Conservation (phyloP, 2,797 vertebrate species). For the Eremophila alpestris region DNA sequence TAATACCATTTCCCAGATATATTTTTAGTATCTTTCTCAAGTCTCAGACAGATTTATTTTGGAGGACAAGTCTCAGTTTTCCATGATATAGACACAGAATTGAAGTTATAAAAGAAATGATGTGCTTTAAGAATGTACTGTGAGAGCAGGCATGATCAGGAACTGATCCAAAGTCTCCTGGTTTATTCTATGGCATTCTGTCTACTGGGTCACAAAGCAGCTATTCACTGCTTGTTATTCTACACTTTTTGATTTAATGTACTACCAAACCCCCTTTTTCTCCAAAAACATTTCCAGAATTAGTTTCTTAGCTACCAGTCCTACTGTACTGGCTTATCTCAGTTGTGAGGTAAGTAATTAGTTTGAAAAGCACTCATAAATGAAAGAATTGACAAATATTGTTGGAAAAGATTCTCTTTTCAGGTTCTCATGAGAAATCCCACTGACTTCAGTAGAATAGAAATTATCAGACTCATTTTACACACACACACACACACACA, state of each 20-base stretch:
- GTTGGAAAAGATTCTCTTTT: not conserved
- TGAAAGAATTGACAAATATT: not conserved
- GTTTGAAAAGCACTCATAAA: not conserved
- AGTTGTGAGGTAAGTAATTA: not conserved
- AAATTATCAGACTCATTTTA: not conserved
- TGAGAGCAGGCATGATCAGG: not conserved
- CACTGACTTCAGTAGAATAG: not conserved
- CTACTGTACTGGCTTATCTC: not conserved
- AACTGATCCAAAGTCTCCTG: not conserved
- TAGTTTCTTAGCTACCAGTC: not conserved
- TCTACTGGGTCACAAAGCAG: slow-evolving; percentile 1
- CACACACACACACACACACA: not conserved
- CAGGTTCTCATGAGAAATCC: not conserved
- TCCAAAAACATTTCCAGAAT: not conserved
- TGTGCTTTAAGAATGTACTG: not conserved
- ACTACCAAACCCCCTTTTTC: not conserved
- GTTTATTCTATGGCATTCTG: not conserved
- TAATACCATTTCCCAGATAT: not conserved
- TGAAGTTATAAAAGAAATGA: not conserved
- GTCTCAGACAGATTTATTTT: not conserved
- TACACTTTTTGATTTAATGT: not conserved
- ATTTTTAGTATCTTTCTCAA: not conserved
- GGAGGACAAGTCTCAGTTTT: not conserved
- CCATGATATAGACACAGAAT: not conserved
- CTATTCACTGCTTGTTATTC: not conserved